Evolutionary conservation across 2,113 vertebrate species (phyloP), one percentile per base, ranked within the genome.

Genomic region (Clarias batrachus): DNA sequence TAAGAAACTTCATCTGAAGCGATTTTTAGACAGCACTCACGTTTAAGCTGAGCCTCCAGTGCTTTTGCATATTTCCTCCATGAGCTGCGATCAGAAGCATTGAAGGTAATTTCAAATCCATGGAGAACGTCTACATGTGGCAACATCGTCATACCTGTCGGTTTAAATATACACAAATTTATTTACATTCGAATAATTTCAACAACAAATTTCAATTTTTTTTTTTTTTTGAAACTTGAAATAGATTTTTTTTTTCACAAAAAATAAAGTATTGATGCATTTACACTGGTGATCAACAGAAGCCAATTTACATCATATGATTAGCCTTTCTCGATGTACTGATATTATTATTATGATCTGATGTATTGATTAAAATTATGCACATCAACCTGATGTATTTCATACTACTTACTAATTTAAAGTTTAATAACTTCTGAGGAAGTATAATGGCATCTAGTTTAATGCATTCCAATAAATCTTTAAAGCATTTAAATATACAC

Each of bases 61-160:
- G 93, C 96, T 83, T 95, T 93, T 74, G 95, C 93, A 0, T 98
- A 98, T 84, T 96, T 95, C 88, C 91, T 95, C 98, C 98, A 99
- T 0, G 97, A 97, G 89, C 91, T 95, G 84, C 94, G 95, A 85
- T 97, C 94, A 16, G 96, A 96, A 78, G 95, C 91, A 0, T 96
- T 98, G 91, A 99, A 98, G 90, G 92, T 92, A 76, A 98, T 97
- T 85, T 96, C 96, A 82, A 97, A 95, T 81, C 96, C 96, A 73
- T 90, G 89, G 63, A 84, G 76, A 57, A 80, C 76, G 37, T 94
- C 93, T 89, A 96, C 89, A 86, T 97, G 95, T 0, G 98, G 98
- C 83, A 96, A 95, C 94, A 99, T 98, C 93, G 97, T 98, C 93
- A 99, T 95, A 93, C 98, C 98, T 99, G 95, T 88, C 91, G 93